A percentile compares a stretch with the other conserved stretches of the same genome.
Conservation (phyloP, 2,888 invertebrate genomes). For the Carabus problematicus region DNA sequence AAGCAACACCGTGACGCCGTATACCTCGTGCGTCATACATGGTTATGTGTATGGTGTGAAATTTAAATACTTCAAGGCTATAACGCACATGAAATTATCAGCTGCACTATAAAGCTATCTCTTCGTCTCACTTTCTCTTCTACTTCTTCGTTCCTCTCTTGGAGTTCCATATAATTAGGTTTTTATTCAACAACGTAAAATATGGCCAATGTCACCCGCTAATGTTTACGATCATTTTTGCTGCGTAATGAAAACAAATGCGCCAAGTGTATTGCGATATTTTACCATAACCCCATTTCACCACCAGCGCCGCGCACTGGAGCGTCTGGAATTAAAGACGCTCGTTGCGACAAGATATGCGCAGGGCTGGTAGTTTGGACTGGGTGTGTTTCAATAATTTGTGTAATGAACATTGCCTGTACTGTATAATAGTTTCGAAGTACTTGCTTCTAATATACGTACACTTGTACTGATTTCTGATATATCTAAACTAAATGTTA, state of each 20-base stretch:
- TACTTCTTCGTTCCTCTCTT: no score
- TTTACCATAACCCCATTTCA: constrained; percentile 45
- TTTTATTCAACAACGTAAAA: constrained; percentile 42
- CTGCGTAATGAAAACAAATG: constrained; percentile 46
- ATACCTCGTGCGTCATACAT: no score
- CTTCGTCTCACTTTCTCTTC: no score
- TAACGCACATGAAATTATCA: no score
- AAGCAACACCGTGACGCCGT: no score
- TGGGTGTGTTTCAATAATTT: constrained; percentile 27
- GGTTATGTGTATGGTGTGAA: no score
- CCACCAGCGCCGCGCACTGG: constrained; percentile 14
- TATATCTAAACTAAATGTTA: neutral
- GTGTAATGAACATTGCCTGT: constrained; percentile 31
- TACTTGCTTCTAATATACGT: constrained; percentile 29
- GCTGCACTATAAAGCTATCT: no score
- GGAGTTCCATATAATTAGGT: constrained; percentile 35
- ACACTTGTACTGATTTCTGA: constrained; percentile 17
- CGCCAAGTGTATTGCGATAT: constrained; percentile 45
- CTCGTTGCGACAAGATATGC: neutral
- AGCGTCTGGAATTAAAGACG: constrained; percentile 14
- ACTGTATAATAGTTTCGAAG: constrained; percentile 12
- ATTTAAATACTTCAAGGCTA: no score
- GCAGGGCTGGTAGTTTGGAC: constrained; percentile 17
- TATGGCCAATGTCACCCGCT: constrained; percentile 40
- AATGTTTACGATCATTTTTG: constrained; percentile 44